A percentile compares a stretch with the other conserved stretches of the same genome.
Evolutionary conservation across 2,888 invertebrate genomes (phyloP).

Genomic region (Tenthredo scrophulariae): DNA sequence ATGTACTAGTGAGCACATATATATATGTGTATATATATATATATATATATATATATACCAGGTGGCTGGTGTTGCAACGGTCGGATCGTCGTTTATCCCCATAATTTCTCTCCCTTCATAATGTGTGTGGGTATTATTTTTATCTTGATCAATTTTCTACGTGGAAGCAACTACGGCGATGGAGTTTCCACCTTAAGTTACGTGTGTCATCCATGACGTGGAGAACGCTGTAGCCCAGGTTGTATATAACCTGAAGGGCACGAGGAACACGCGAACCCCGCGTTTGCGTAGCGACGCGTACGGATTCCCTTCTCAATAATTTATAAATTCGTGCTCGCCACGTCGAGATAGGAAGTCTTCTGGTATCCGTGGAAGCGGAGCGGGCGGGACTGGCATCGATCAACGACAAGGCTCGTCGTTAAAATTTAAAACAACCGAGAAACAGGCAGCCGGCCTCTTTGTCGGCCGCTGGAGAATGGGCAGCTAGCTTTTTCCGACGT

Average conservation of each 20-base stretch:
- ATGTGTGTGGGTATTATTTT: neutral
- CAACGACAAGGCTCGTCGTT: constrained; percentile 44
- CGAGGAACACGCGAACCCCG: constrained; percentile 37
- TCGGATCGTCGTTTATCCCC: neutral
- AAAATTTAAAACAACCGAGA: constrained; percentile 45
- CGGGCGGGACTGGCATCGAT: constrained; percentile 25
- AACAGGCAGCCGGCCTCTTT: constrained; percentile 7
- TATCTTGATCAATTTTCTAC: constrained; percentile 23
- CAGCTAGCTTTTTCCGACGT: neutral
- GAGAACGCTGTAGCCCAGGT: neutral
- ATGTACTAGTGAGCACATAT: neutral
- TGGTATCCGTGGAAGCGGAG: neutral
- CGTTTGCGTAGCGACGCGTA: constrained; percentile 48
- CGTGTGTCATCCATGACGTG: constrained; percentile 39
- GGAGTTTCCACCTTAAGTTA: constrained; percentile 18
- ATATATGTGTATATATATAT: neutral
- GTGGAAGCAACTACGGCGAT: neutral
- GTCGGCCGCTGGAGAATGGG: neutral
- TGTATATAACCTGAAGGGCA: neutral
- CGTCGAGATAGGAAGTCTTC: constrained; percentile 41
- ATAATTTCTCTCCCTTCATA: neutral
- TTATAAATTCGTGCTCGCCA: constrained; percentile 38
- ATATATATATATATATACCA: neutral
- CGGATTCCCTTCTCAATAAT: constrained; percentile 46
- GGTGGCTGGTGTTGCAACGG: neutral